Conservation (phyloP, 2,888 invertebrate species). For the Brenthis daphne region DNA sequence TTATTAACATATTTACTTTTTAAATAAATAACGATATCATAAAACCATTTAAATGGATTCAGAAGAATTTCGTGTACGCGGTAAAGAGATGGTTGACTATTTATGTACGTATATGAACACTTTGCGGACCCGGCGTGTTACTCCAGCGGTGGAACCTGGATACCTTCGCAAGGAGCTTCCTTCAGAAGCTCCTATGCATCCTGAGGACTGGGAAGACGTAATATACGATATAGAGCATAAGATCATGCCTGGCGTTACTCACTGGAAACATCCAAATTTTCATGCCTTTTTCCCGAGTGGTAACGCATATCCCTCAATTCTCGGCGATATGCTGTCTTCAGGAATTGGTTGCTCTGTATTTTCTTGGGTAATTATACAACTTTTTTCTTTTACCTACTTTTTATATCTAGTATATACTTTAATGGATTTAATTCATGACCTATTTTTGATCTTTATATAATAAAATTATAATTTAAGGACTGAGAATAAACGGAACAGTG, state of each 20-base stretch:
- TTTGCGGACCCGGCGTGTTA: constrained; percentile 90
- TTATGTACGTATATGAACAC: constrained; percentile 95
- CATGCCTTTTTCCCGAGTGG: constrained; percentile 99
- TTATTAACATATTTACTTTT: neutral
- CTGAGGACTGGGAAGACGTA: constrained; percentile 93
- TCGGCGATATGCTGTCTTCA: constrained; percentile 98
- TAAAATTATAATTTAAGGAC: too few species aligned
- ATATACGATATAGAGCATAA: constrained; percentile 95
- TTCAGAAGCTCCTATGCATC: constrained; percentile 89
- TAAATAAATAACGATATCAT: constrained; percentile 1
- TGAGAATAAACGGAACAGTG: too few species aligned
- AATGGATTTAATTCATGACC: too few species aligned
- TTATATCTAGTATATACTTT: too few species aligned
- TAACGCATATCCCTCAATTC: constrained; percentile 97
- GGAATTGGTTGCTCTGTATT: constrained; percentile 99
- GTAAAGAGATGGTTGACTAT: constrained; percentile 97
- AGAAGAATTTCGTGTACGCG: constrained; percentile 92
- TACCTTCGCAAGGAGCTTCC: constrained; percentile 92
- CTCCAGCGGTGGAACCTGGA: constrained; percentile 95
- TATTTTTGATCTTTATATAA: too few species aligned
- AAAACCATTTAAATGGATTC: constrained; percentile 86
- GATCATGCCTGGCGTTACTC: constrained; percentile 97
- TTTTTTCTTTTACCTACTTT: too few species aligned
- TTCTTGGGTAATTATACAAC: constrained; percentile 90
- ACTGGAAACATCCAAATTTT: constrained; percentile 99